Percentiles rank a stretch among this genome's conserved stretches.
Evolutionary conservation across 2,888 invertebrate genomes (phyloP).

Genomic region (Trimorus sp.): DNA sequence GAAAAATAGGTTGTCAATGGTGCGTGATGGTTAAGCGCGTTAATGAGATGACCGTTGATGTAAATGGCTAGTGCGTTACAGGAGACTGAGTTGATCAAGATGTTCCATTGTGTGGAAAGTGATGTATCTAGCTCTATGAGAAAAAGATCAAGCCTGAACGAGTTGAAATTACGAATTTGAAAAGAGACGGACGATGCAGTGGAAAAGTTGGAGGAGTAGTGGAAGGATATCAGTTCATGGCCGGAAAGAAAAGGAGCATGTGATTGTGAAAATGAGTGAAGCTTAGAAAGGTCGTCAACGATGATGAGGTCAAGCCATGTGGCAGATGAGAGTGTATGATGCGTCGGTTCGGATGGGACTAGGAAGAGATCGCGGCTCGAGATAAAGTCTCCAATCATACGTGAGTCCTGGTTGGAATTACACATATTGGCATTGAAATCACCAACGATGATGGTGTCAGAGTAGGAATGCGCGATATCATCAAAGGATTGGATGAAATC

Average conservation of each 20-base stretch:
- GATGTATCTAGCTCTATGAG: no score
- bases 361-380: background rate
- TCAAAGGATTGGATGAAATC: no score
- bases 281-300: constrained; percentile 13
- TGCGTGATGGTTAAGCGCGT: background rate
- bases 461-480: no score
- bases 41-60: background rate
- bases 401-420: no score
- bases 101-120: no score
- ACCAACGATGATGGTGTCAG: no score
- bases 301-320: constrained; percentile 17
- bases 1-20: background rate
- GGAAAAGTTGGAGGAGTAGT: background rate
- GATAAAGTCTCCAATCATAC: background rate
- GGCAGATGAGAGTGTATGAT: constrained; percentile 14
- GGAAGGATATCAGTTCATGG: background rate
- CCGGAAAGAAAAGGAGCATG: constrained; percentile 11
- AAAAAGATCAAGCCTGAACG: no score
- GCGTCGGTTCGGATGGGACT: constrained; percentile 7
- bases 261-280: background rate
- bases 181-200: background rate
- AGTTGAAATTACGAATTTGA: background rate
- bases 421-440: no score
- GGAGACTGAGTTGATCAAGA: no score
- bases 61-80: background rate